These are phyloP conservation scores for Ditylenchus weischeri DNA, from an alignment of 2,888 invertebrate species.

Conservation along the genomic window DNA sequence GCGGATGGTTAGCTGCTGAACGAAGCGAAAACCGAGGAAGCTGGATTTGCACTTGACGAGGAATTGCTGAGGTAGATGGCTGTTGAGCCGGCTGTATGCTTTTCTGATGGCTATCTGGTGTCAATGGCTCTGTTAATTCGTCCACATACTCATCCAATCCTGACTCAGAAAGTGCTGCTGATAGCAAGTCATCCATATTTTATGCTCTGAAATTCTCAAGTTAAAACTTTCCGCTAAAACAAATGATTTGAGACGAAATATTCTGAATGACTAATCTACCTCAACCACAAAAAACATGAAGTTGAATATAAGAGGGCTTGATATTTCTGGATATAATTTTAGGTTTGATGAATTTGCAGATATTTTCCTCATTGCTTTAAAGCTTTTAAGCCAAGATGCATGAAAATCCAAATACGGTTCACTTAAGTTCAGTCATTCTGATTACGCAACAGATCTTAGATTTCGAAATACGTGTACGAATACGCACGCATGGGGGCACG, in stretches of 20 bases:
- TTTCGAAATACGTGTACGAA: too few relatives aligned
- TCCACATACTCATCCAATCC: conserved; percentile 16
- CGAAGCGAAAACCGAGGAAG: background rate
- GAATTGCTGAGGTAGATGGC: background rate
- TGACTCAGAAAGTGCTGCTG: conserved; percentile 12
- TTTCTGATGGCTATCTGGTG: background rate
- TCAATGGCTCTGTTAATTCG: conserved; percentile 1
- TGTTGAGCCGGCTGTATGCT: background rate
- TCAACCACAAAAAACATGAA: background rate
- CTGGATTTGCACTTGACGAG: conserved; percentile 1
- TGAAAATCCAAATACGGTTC: too few relatives aligned
- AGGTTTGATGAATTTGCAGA: too few relatives aligned
- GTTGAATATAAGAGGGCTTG: too few relatives aligned
- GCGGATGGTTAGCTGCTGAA: too few relatives aligned
- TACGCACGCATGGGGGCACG: too few relatives aligned
- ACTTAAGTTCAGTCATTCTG: too few relatives aligned
- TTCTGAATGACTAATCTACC: background rate
- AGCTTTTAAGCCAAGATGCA: too few relatives aligned
- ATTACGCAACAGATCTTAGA: too few relatives aligned
- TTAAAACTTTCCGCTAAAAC: background rate
- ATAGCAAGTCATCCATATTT: conserved; percentile 15
- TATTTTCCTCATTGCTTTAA: too few relatives aligned
- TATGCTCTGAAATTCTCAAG: background rate
- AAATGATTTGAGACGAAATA: background rate
- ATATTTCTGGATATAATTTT: too few relatives aligned